These are phyloP conservation scores for Oplegnathus fasciatus DNA, from an alignment of 2,113 vertebrate species.

Conservation along the genomic window DNA sequence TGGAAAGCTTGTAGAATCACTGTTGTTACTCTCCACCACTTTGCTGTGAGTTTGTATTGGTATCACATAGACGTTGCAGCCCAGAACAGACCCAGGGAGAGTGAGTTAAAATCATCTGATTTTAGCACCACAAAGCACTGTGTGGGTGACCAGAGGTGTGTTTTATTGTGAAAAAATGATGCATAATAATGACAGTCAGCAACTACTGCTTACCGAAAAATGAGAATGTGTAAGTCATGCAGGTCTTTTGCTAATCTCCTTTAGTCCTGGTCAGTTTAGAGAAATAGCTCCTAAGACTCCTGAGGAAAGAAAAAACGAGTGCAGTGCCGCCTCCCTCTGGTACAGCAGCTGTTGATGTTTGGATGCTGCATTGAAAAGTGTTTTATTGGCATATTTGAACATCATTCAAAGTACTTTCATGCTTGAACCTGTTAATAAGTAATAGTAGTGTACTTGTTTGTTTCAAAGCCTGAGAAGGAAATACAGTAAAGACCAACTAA, in stretches of 20 bases:
- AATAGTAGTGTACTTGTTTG: not conserved
- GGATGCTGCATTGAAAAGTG: not conserved
- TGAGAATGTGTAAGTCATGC: not conserved
- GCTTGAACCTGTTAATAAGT: not conserved
- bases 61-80: not conserved
- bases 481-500: not conserved
- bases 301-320: not conserved
- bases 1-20: too few species aligned
- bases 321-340: conserved; percentile 60
- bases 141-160: not conserved
- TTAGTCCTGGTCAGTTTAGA: not conserved
- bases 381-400: conserved; percentile 8
- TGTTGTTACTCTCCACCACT: too few species aligned
- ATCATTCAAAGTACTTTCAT: not conserved
- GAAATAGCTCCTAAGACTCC: not conserved
- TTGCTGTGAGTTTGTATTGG: too few species aligned
- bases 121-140: not conserved
- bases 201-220: not conserved
- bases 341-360: conserved; percentile 17
- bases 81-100: not conserved
- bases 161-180: not conserved
- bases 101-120: not conserved
- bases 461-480: not conserved
- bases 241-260: not conserved
- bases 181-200: not conserved